A percentile compares a stretch with the other conserved stretches of the same genome.
Conservation (phyloP, 2,888 invertebrate species). For the Sphecodes monilicornis region DNA sequence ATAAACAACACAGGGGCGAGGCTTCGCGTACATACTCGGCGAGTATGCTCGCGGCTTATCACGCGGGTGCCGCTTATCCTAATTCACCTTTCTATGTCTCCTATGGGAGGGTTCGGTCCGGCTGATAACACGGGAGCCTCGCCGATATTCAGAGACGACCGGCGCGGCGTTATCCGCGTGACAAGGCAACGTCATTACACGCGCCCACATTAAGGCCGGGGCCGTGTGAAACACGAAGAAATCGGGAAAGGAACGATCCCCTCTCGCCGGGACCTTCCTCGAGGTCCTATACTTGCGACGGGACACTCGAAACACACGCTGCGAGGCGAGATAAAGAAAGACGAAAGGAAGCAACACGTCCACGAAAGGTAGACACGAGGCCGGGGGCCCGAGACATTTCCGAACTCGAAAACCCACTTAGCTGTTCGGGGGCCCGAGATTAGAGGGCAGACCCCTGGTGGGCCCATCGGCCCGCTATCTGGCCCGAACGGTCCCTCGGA, state of each 20-base stretch:
- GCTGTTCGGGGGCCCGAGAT: slow-evolving; percentile 75
- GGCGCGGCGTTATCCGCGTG: slow-evolving; percentile 35
- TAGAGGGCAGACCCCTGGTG: slow-evolving; percentile 76
- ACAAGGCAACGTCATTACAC: slow-evolving; percentile 59
- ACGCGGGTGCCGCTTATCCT: slow-evolving; percentile 40
- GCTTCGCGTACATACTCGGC: background rate
- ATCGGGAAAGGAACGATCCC: slow-evolving; percentile 37
- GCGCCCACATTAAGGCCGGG: slow-evolving; percentile 46
- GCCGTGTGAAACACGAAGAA: slow-evolving; percentile 57
- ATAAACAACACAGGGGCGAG: slow-evolving; percentile 27
- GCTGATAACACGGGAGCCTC: background rate
- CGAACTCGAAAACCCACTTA: slow-evolving; percentile 82
- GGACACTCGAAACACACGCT: slow-evolving; percentile 21
- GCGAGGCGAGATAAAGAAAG: slow-evolving; percentile 53
- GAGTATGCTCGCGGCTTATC: slow-evolving; percentile 41
- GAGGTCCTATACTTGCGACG: background rate
- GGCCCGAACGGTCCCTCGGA: slow-evolving; percentile 46
- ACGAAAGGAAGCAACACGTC: slow-evolving; percentile 50
- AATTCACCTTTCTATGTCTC: slow-evolving; percentile 45
- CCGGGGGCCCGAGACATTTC: slow-evolving; percentile 69
- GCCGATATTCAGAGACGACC: slow-evolving; percentile 40
- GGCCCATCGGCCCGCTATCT: slow-evolving; percentile 61
- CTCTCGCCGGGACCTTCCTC: background rate
- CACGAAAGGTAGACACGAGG: slow-evolving; percentile 41
- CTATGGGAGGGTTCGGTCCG: slow-evolving; percentile 1